Conservation (phyloP, 2,113 vertebrate genomes). For the Labeo catla region DNA sequence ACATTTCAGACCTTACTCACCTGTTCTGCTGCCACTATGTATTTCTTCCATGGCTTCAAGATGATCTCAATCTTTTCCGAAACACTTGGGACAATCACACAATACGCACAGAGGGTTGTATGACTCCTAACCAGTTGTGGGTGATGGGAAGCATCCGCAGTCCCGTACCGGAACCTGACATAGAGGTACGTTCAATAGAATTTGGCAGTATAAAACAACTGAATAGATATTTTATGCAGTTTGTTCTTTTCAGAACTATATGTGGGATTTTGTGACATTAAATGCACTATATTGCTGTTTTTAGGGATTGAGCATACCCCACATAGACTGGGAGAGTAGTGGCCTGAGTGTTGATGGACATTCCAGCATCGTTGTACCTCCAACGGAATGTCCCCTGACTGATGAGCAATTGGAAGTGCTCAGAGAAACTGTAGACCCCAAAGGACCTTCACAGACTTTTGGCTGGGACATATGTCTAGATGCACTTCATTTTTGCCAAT, state of each 20-base stretch:
- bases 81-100: background rate
- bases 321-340: background rate
- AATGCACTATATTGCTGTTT: too few species aligned
- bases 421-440: background rate
- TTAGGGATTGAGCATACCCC: background rate
- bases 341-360: background rate
- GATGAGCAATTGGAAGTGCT: background rate
- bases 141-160: background rate
- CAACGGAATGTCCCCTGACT: background rate
- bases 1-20: background rate
- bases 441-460: background rate
- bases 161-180: background rate
- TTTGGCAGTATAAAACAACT: too few species aligned
- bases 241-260: too few species aligned
- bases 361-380: background rate
- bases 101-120: background rate
- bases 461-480: background rate
- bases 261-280: too few species aligned
- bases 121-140: constrained; percentile 37
- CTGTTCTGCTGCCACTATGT: constrained; percentile 19
- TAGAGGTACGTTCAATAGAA: background rate
- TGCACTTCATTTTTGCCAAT: background rate
- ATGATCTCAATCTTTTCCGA: background rate
- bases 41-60: constrained; percentile 21
- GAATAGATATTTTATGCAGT: too few species aligned